Base-by-base conservation (phyloP, 2,797 vertebrate genomes). In the Lepilemur septentrionalis region DNA sequence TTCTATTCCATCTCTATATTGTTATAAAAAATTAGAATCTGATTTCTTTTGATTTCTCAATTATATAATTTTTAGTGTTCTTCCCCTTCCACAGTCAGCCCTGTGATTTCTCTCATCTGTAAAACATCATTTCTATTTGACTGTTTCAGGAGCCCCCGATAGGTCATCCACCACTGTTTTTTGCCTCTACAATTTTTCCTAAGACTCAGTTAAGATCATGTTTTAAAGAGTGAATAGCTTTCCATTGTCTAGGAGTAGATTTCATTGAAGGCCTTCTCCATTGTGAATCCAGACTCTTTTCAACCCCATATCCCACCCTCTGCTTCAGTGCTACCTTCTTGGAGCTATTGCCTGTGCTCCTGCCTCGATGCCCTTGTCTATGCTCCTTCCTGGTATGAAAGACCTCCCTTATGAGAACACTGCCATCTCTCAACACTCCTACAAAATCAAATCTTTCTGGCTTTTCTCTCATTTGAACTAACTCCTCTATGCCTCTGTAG, bases 11-110 rank as follows among this genome's bases (percentile, higher is more conserved):
- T 95, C 35, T 82, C 28, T 83, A 0, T 76, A 35, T 91, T 78
- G 32, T 76, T 91, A 75, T 55, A 35, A 84, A 41, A 93, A 65
- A 3, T 59, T 81, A 12, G 50, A 35, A 72, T 81, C 20, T 48
- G 9, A 65, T n/a, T 80, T 69, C 4, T 89, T 87, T 55, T 89
- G 25, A 90, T 88, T 80, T 96, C 61, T 61, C 72, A 84, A 3
- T 94, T 28, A 50, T 59, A 7, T 73, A 43, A 23, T 90, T 76
- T 82, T 91, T 28, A 70, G 1, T 61, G 23, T 86, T 91, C 4
- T 78, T 87, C 3, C 46, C 17, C 13, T 82, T 94, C 12, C 46
- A 32, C 8, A 79, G 4, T 50, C 35, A 90, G 15, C 28, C 23
- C 8, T 83, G 0, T 59, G 25, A 75, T 86, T 72, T 80, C 46